Percentiles rank a stretch among this genome's conserved stretches.
Evolutionary conservation across 2,888 invertebrate genomes (phyloP).

Genomic region (Frankliniella fusca): DNA sequence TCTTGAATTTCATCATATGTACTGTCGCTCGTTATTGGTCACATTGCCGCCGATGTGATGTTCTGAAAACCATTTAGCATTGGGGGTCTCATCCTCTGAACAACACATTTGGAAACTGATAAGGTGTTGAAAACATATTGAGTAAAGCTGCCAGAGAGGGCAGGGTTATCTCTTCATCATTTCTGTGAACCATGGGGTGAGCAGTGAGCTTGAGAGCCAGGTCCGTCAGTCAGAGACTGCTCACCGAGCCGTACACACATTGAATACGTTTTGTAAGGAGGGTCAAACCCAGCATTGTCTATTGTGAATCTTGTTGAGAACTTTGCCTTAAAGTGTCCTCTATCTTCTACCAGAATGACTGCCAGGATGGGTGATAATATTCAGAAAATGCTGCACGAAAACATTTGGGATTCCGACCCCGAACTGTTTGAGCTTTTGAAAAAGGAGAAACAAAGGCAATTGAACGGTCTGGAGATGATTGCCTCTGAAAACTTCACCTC

Average conservation of each 20-base stretch:
- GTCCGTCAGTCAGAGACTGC: background rate
- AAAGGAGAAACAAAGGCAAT: constrained; percentile 82
- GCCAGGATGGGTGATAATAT: background rate
- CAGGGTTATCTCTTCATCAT: constrained; percentile 5
- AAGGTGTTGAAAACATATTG: constrained; percentile 3
- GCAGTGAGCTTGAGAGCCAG: background rate
- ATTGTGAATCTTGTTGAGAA: background rate
- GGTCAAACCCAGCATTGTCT: too few relatives aligned
- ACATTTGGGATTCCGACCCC: constrained; percentile 71
- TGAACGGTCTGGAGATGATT: constrained; percentile 86
- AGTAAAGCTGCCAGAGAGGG: background rate
- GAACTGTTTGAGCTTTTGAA: constrained; percentile 77
- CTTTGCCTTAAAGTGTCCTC: background rate
- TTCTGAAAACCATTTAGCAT: background rate
- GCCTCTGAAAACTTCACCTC: constrained; percentile 97
- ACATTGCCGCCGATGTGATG: background rate
- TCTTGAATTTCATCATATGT: background rate
- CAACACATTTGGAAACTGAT: constrained; percentile 25
- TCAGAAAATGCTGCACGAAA: constrained; percentile 32
- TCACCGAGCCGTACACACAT: background rate
- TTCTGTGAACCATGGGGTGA: background rate
- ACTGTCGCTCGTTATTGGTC: background rate
- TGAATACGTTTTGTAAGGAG: background rate
- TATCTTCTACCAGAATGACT: background rate
- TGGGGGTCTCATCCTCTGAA: background rate